phyloP scores from a whole-genome alignment of 2,113 vertebrate species.

The Ctenodactylus gundi region DNA sequence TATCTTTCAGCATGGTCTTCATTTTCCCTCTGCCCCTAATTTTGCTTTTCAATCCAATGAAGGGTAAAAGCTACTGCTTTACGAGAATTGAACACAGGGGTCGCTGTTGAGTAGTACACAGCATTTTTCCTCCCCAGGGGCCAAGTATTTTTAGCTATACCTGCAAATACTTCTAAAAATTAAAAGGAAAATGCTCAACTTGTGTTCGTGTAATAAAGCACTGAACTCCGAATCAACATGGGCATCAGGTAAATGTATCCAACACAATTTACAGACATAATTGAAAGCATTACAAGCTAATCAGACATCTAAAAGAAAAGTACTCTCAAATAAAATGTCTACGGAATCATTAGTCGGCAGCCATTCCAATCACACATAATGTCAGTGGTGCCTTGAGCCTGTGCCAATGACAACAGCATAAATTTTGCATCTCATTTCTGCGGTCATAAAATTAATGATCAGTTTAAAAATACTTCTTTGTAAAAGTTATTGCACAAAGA shows the following conservation, averaged over 20 bases:
- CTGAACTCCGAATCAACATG: slow-evolving; percentile 83
- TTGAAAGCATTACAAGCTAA: slow-evolving; percentile 90
- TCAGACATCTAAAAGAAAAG: slow-evolving; percentile 90
- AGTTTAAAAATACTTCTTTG: slow-evolving; percentile 91
- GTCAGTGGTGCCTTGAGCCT: slow-evolving; percentile 87
- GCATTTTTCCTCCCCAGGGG: slow-evolving; percentile 66
- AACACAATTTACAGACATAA: slow-evolving; percentile 87
- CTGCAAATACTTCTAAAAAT: slow-evolving; percentile 81
- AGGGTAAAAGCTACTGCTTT: background rate
- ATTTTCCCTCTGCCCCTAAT: background rate
- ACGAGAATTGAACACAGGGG: slow-evolving; percentile 74
- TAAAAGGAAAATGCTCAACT: slow-evolving; percentile 82
- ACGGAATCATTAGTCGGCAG: slow-evolving; percentile 88
- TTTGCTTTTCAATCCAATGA: background rate
- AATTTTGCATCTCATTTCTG: slow-evolving; percentile 90
- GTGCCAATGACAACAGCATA: slow-evolving; percentile 91
- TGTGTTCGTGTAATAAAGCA: slow-evolving; percentile 84
- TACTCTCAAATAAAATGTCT: slow-evolving; percentile 87
- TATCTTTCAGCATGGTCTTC: background rate
- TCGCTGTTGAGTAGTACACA: slow-evolving; percentile 81
- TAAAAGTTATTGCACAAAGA: slow-evolving; percentile 88
- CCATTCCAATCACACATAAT: slow-evolving; percentile 88
- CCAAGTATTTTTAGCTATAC: slow-evolving; percentile 79
- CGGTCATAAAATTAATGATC: slow-evolving; percentile 91
- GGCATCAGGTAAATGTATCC: slow-evolving; percentile 86